These are phyloP conservation scores for Perca flavescens DNA, from an alignment of 2,113 vertebrate genomes.

Conservation along the genomic window DNA sequence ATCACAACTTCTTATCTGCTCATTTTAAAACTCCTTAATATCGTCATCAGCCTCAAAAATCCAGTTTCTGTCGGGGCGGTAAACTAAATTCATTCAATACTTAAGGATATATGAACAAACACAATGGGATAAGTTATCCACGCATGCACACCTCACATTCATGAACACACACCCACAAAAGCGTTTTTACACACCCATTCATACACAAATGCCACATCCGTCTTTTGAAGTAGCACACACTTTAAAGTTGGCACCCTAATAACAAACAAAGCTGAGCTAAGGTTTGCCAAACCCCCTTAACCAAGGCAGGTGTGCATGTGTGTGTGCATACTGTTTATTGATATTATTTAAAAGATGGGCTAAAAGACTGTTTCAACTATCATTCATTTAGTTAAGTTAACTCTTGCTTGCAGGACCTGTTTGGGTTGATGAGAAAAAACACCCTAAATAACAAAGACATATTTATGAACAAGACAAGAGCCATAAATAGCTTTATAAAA, in stretches of 20 bases:
- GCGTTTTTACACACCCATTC: conserved; percentile 8
- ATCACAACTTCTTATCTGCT: not conserved
- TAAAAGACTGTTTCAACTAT: not conserved
- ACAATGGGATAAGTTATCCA: not conserved
- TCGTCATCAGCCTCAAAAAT: not conserved
- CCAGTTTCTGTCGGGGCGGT: not conserved
- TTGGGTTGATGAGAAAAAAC: conserved; percentile 1
- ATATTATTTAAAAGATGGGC: not conserved
- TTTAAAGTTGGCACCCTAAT: not conserved
- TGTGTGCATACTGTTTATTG: conserved; percentile 1
- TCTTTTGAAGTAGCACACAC: not conserved
- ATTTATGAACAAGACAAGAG: not conserved
- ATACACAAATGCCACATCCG: not conserved
- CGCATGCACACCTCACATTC: not conserved
- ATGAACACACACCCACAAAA: conserved; percentile 3
- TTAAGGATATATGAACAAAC: not conserved
- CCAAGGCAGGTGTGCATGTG: conserved; percentile 49
- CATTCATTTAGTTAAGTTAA: not conserved
- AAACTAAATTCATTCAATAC: not conserved
- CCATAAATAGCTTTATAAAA: not conserved
- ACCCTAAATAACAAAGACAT: not conserved
- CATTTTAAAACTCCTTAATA: not conserved
- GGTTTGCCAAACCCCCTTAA: conserved; percentile 11
- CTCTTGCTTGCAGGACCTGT: conserved; percentile 23
- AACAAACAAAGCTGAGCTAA: not conserved